Evolutionary conservation across 1,140 invertebrate genomes (phyloP).

Genomic region (Trachymyrmex septentrionalis): DNA sequence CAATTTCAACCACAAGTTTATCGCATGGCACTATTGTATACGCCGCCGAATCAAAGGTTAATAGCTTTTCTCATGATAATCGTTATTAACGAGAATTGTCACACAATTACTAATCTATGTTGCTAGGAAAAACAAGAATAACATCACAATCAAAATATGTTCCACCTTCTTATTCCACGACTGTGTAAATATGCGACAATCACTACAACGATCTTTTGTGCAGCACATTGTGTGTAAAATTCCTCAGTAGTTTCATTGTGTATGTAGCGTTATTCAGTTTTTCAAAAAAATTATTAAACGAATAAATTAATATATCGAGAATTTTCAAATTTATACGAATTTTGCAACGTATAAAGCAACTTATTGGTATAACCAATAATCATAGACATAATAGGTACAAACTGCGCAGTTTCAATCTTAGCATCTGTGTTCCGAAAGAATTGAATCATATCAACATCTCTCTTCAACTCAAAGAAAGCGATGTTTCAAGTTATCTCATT

Average conservation of each 20-base stretch:
- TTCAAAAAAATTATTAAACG: not conserved
- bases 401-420: too few relatives aligned
- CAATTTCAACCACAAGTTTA: not conserved
- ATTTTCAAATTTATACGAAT: not conserved
- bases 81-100: not conserved
- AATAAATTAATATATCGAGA: not conserved
- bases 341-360: not conserved
- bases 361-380: not conserved
- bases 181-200: conserved; percentile 22
- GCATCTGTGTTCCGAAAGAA: too few relatives aligned
- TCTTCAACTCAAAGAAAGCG: too few relatives aligned
- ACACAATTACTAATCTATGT: not conserved
- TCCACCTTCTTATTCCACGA: not conserved
- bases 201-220: not conserved
- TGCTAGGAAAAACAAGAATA: conserved; percentile 9
- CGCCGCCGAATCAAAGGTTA: not conserved
- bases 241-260: not conserved
- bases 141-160: not conserved
- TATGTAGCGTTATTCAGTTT: not conserved
- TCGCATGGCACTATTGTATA: not conserved
- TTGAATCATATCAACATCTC: too few relatives aligned
- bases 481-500: too few relatives aligned
- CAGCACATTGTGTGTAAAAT: not conserved
- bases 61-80: not conserved
- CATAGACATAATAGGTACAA: too few relatives aligned